Conservation (phyloP, 1,140 invertebrate genomes). For the Uloborus diversus region DNA sequence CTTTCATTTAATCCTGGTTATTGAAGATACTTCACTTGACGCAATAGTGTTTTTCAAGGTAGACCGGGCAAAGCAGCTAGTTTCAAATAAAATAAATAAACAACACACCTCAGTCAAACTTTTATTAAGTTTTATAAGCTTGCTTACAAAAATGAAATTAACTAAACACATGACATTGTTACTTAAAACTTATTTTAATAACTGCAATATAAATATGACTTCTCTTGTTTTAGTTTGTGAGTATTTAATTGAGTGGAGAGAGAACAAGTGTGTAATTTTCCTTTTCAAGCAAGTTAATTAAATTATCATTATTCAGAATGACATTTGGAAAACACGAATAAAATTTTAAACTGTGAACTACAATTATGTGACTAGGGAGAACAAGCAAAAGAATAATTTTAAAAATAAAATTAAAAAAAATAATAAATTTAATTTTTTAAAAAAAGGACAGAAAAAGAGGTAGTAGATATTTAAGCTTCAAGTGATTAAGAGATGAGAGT, state of each 20-base stretch:
- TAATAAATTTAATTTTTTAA: neutral
- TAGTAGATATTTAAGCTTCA: neutral
- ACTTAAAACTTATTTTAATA: too few relatives aligned
- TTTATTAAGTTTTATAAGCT: constrained; percentile 18
- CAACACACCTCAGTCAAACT: constrained; percentile 20
- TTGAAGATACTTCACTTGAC: too few relatives aligned
- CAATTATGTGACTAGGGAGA: constrained; percentile 26
- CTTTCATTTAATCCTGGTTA: too few relatives aligned
- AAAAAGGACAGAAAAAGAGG: neutral
- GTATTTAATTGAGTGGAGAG: constrained; percentile 23
- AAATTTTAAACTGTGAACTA: neutral
- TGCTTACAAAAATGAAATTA: constrained; percentile 27
- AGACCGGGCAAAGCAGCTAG: too few relatives aligned
- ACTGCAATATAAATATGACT: too few relatives aligned
- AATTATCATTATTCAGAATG: neutral
- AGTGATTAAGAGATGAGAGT: constrained; percentile 5
- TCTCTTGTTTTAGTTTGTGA: neutral
- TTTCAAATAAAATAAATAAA: neutral
- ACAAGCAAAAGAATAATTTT: constrained; percentile 4
- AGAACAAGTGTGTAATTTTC: constrained; percentile 12
- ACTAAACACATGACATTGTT: constrained; percentile 48
- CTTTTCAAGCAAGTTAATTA: neutral
- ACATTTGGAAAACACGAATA: neutral
- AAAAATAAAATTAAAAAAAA: neutral
- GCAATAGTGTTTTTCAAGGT: too few relatives aligned